Evolutionary conservation across 1,140 invertebrate species (phyloP), one percentile per base, ranked within the genome.

Genomic region (Diorhabda elongata): DNA sequence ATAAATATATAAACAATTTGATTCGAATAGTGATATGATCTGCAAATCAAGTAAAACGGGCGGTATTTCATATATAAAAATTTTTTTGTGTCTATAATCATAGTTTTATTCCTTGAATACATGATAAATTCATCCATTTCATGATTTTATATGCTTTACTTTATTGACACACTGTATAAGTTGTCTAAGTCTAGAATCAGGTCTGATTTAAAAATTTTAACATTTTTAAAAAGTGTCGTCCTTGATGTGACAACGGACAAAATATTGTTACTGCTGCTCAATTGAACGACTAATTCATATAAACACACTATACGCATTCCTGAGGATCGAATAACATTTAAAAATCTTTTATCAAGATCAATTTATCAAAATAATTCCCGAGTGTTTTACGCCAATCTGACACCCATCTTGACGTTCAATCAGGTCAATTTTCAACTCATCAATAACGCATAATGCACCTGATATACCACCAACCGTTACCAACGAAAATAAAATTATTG

Each of bases 401-500:
- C 47, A 52, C 47, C 47, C 47, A 52, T 52, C 47, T 52, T 52
- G 47, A 52, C 47, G 47, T 52, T 52, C 47, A 52, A 52, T 52
- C 47, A 52, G 47, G 47, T 52, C 47, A 52, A 8, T 52, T 52
- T 52, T 52, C 6, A 52, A n/a, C 47, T 52, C 47, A 52, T 52
- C 47, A 52, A 52, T 52, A 52, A 52, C 47, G 47, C 47, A 52
- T 52, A 52, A 52, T 52, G 47, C n/a, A 52, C 47, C 47, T 52
- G 47, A 52, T 52, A n/a, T 52, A 52, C 47, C 47, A 52, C 47
- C 47, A 52, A 52, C 47, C 47, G 47, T 52, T 52, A 6, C n/a
- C 4, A 52, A 52, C 47, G 47, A 52, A 52, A 52, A 52, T 52
- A 52, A 52, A 52, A 52, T 8, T 52, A 52, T 52, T 8, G n/a